Percentiles rank a stretch among this genome's conserved stretches.
Conservation (phyloP, 2,113 vertebrate genomes). For the Pogona vitticeps region DNA sequence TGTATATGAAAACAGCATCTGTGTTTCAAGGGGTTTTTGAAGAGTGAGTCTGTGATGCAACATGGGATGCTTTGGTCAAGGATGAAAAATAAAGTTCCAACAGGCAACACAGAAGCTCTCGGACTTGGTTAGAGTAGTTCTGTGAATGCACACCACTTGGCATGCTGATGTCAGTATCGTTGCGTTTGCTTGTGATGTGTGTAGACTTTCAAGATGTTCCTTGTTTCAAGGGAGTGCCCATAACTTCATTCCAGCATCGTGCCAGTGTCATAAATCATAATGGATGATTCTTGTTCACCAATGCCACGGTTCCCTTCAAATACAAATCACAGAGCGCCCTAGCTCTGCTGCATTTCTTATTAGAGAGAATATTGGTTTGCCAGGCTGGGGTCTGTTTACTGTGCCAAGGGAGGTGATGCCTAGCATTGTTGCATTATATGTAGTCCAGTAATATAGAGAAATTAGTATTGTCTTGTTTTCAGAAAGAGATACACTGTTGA, state of each 20-base stretch:
- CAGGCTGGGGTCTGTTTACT: background rate
- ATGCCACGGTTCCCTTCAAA: background rate
- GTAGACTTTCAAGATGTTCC: background rate
- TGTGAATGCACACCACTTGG: background rate
- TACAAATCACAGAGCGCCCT: background rate
- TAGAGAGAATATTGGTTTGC: background rate
- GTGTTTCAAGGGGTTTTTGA: background rate
- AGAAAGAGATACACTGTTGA: background rate
- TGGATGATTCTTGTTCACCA: background rate
- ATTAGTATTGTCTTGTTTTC: background rate
- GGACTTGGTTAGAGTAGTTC: background rate
- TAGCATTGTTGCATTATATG: background rate
- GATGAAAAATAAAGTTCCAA: background rate
- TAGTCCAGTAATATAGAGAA: conserved; percentile 4
- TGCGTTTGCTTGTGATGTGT: background rate
- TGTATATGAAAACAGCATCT: background rate
- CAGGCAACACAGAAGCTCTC: background rate
- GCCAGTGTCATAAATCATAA: background rate
- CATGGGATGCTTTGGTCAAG: background rate
- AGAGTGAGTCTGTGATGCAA: background rate
- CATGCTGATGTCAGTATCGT: background rate
- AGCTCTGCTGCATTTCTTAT: background rate
- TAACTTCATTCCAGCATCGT: background rate
- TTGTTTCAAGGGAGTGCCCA: background rate
- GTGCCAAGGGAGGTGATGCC: rapidly evolving